Percentiles rank a stretch among this genome's conserved stretches.
Conservation (phyloP, 1,140 invertebrate genomes). For the Sarcophaga bullata region DNA sequence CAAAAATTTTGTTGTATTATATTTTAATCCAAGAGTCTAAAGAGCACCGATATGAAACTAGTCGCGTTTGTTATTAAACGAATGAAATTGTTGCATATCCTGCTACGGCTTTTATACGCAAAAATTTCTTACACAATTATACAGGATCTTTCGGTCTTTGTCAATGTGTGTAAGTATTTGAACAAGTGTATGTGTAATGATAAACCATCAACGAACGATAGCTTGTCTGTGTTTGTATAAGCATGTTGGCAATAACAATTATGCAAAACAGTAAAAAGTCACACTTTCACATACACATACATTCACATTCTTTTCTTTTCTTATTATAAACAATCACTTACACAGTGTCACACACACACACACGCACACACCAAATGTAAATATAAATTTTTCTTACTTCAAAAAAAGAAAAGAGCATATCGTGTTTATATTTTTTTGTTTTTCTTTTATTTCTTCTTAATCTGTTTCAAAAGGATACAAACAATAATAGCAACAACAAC, state of each 20-base stretch:
- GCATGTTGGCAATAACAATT: conserved; percentile 37
- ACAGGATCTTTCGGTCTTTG: background rate
- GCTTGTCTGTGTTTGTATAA: background rate
- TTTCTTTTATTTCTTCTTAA: no score
- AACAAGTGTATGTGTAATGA: conserved; percentile 9
- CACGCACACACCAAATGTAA: background rate
- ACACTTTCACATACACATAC: conserved; percentile 9
- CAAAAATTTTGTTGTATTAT: background rate
- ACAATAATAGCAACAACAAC: no score
- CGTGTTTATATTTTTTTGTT: background rate
- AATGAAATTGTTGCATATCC: conserved; percentile 43
- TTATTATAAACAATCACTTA: background rate
- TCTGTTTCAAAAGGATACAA: no score
- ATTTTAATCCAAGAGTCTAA: background rate
- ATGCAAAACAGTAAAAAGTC: conserved; percentile 35
- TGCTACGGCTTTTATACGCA: conserved; percentile 39
- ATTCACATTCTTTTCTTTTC: background rate
- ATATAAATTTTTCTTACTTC: background rate
- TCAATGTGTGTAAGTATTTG: background rate
- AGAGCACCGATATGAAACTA: background rate
- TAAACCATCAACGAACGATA: background rate
- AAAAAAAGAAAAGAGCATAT: background rate
- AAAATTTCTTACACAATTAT: background rate
- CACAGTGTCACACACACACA: background rate
- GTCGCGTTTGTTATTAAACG: conserved; percentile 7